Percentiles rank a stretch among this genome's conserved stretches.
Conservation (phyloP, 2,888 invertebrate species). For the Electrophaes corylata region DNA sequence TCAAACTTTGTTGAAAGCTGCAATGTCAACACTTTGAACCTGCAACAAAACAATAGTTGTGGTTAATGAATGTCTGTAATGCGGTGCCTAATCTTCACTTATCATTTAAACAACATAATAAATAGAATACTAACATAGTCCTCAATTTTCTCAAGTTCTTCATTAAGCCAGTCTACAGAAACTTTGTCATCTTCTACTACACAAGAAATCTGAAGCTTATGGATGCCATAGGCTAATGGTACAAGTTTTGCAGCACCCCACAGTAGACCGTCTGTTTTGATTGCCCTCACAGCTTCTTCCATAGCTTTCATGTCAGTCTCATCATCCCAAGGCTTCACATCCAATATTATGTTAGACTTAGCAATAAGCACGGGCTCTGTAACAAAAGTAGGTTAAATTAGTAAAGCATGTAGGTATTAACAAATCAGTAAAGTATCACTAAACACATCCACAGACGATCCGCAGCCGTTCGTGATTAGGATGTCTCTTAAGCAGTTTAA, state of each 20-base stretch:
- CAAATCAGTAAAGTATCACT: too few species aligned
- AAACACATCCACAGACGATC: too few species aligned
- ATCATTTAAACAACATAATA: background rate
- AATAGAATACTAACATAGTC: conserved; percentile 88
- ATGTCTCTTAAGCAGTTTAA: too few species aligned
- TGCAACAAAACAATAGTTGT: conserved; percentile 56
- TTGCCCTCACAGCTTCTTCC: conserved; percentile 91
- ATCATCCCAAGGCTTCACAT: conserved; percentile 97
- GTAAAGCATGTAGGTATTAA: too few species aligned
- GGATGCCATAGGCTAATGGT: conserved; percentile 95
- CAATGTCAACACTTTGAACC: conserved; percentile 96
- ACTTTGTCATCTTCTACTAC: conserved; percentile 99
- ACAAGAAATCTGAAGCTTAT: conserved; percentile 95
- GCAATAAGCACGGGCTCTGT: conserved; percentile 94
- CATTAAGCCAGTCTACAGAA: conserved; percentile 93
- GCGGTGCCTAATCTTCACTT: too few species aligned
- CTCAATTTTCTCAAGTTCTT: conserved; percentile 92
- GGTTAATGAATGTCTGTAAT: background rate
- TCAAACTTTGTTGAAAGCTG: conserved; percentile 97
- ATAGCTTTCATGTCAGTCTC: conserved; percentile 95
- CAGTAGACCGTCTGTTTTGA: conserved; percentile 92
- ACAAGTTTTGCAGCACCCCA: conserved; percentile 98
- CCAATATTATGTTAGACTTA: conserved; percentile 96
- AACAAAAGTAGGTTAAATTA: conserved; percentile 35
- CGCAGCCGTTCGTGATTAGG: too few species aligned